Conservation (phyloP, 2,888 invertebrate species). For the Papilio protenor region DNA sequence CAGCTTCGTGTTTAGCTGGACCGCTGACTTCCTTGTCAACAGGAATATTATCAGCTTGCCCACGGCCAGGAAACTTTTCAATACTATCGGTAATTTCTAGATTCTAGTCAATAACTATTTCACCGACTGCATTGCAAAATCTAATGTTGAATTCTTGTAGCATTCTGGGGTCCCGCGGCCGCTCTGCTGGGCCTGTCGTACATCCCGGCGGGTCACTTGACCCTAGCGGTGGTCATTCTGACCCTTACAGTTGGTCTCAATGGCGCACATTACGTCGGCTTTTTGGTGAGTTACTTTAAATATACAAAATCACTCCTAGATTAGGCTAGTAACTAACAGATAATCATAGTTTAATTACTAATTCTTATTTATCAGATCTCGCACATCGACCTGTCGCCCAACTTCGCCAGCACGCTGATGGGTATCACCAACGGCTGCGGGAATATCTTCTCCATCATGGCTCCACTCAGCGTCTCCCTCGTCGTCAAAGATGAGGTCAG, state of each 20-base stretch:
- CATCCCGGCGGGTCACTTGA: conserved; percentile 80
- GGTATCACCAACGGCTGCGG: conserved; percentile 93
- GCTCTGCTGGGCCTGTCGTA: conserved; percentile 87
- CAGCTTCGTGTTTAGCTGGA: conserved; percentile 88
- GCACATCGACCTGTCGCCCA: conserved; percentile 93
- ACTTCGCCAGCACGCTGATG: conserved; percentile 93
- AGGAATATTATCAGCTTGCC: conserved; percentile 79
- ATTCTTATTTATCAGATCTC: conserved; percentile 82
- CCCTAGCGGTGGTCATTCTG: conserved; percentile 86
- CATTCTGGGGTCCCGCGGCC: conserved; percentile 88
- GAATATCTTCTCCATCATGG: conserved; percentile 91
- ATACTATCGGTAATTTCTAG: conserved; percentile 83
- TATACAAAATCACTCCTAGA: not conserved
- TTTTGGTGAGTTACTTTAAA: conserved; percentile 77
- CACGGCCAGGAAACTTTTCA: conserved; percentile 87
- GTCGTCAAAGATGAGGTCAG: conserved; percentile 87
- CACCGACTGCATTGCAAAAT: not conserved
- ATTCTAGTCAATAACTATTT: not conserved
- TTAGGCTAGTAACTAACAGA: not conserved
- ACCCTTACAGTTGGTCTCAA: conserved; percentile 90
- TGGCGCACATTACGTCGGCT: conserved; percentile 90
- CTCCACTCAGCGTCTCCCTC: conserved; percentile 89
- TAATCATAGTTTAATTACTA: not conserved
- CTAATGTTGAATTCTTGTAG: conserved; percentile 59
- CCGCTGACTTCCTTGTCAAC: conserved; percentile 86